Percentiles rank a stretch among this genome's conserved stretches.
Conservation (phyloP, 2,888 invertebrate species). For the Pantelozetes paolii region DNA sequence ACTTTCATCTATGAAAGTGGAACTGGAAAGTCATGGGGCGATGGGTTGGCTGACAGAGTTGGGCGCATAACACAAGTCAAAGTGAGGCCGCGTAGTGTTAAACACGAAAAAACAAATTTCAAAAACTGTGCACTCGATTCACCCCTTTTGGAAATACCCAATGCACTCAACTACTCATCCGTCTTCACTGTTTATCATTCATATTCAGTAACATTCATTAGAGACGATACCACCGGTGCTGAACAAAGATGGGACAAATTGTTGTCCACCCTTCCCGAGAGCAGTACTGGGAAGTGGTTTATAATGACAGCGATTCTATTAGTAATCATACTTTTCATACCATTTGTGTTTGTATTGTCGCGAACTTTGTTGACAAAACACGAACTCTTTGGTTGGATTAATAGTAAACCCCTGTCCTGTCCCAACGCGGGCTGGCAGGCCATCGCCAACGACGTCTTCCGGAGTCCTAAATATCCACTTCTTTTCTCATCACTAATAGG, state of each 20-base stretch:
- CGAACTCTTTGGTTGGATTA: slow-evolving; percentile 25
- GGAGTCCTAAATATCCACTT: slow-evolving; percentile 31
- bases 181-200: slow-evolving; percentile 35
- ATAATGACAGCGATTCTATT: slow-evolving; percentile 23
- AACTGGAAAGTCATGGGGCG: slow-evolving; percentile 30
- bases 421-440: slow-evolving; percentile 28
- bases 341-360: slow-evolving; percentile 12
- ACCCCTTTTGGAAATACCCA: slow-evolving; percentile 28
- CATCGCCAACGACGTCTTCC: slow-evolving; percentile 35
- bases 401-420: slow-evolving; percentile 21
- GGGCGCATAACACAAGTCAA: slow-evolving; percentile 21
- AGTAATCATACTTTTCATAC: background rate
- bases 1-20: slow-evolving; percentile 35
- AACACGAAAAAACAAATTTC: slow-evolving; percentile 33
- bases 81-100: slow-evolving; percentile 24
- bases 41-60: slow-evolving; percentile 9
- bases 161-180: slow-evolving; percentile 12
- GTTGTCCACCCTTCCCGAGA: slow-evolving; percentile 25
- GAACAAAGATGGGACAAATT: slow-evolving; percentile 16
- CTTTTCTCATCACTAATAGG: slow-evolving; percentile 23
- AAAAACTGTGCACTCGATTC: slow-evolving; percentile 30
- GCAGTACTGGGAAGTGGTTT: slow-evolving; percentile 35
- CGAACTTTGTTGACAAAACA: slow-evolving; percentile 30
- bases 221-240: slow-evolving; percentile 25
- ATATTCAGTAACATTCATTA: slow-evolving; percentile 31